A percentile compares a stretch with the other conserved stretches of the same genome.
Conservation (phyloP, 2,797 vertebrate species). For the Vireo griseus region DNA sequence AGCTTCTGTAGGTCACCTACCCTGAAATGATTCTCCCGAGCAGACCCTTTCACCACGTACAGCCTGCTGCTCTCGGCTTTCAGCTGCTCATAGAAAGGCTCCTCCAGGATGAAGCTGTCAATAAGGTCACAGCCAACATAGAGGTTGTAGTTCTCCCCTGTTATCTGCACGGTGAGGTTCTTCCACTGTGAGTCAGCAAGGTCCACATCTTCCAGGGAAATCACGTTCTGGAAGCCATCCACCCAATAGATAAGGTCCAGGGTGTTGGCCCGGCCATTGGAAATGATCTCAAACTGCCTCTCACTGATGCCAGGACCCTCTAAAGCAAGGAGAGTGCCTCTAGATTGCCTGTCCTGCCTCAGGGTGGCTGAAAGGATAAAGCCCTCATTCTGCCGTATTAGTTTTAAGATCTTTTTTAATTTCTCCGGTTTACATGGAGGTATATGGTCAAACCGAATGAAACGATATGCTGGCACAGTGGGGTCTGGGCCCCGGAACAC, state of each 20-base stretch:
- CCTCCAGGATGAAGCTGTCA: conserved; percentile 92
- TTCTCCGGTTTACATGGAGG: conserved; percentile 82
- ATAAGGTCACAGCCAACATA: conserved; percentile 92
- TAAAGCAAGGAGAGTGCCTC: conserved; percentile 89
- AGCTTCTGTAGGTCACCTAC: conserved; percentile 73
- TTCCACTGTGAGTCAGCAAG: conserved; percentile 96
- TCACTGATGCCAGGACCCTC: conserved; percentile 81
- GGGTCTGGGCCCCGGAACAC: conserved; percentile 88
- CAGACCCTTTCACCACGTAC: conserved; percentile 89
- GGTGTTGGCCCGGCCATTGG: conserved; percentile 90
- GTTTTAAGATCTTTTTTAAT: conserved; percentile 80
- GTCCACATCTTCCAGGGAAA: conserved; percentile 94
- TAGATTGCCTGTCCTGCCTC: conserved; percentile 88
- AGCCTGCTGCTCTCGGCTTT: conserved; percentile 82
- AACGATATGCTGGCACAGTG: conserved; percentile 84
- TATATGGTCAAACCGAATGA: conserved; percentile 93
- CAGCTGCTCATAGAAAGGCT: conserved; percentile 93
- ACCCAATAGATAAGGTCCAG: conserved; percentile 94
- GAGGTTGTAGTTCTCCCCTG: conserved; percentile 89
- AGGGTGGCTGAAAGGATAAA: conserved; percentile 91
- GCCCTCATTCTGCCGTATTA: conserved; percentile 87
- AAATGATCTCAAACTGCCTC: conserved; percentile 92
- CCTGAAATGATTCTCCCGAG: conserved; percentile 92
- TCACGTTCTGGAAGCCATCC: conserved; percentile 84
- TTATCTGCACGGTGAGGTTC: conserved; percentile 91